These are phyloP conservation scores for Laticauda laticaudata DNA, from an alignment of 2,113 vertebrate genomes.

Conservation along the genomic window DNA sequence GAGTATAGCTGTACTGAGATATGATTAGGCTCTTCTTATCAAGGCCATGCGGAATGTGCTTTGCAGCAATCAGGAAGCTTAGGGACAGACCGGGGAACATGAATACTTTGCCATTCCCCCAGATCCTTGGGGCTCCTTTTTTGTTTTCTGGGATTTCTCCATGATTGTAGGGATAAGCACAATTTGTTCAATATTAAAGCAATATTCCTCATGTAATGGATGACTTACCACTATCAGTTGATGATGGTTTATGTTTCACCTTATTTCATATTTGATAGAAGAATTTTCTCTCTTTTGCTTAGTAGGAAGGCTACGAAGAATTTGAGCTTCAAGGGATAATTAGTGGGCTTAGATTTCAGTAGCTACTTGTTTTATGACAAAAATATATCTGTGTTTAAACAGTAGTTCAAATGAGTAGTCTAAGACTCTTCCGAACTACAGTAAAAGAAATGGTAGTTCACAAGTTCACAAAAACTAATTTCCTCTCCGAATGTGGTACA, in stretches of 20 bases:
- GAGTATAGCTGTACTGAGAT: background rate
- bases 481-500: background rate
- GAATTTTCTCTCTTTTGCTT: constrained; percentile 18
- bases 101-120: background rate
- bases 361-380: constrained; percentile 7
- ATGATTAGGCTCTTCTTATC: background rate
- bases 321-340: constrained; percentile 44
- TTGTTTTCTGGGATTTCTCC: background rate
- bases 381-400: constrained; percentile 44
- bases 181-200: background rate
- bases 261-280: background rate
- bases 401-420: constrained; percentile 35
- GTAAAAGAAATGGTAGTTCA: constrained; percentile 14
- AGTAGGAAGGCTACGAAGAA: constrained; percentile 6
- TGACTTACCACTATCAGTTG: background rate
- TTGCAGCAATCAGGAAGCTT: background rate
- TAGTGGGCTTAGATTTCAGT: constrained; percentile 45
- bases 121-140: background rate
- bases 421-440: constrained; percentile 33
- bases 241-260: background rate
- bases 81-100: background rate
- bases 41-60: background rate
- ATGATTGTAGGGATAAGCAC: background rate
- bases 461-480: background rate
- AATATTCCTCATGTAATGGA: background rate